These are phyloP conservation scores for Amphipoea lucens DNA, from an alignment of 2,888 invertebrate species.

Conservation along the genomic window DNA sequence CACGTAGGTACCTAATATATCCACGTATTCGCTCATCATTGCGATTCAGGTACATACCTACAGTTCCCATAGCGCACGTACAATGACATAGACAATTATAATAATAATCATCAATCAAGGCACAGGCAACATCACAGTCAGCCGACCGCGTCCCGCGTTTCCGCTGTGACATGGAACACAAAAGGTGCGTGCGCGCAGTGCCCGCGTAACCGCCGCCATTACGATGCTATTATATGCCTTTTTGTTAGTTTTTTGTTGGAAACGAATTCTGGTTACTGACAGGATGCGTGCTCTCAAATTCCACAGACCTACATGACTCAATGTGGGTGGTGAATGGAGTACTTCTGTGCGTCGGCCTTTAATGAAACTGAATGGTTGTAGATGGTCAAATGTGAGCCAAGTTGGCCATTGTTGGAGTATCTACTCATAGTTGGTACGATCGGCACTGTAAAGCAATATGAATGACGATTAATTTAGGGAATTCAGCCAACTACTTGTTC, in stretches of 20 bases:
- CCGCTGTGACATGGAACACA: conserved; percentile 74
- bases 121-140: conserved; percentile 58
- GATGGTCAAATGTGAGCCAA: conserved; percentile 30
- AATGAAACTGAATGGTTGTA: conserved; percentile 49
- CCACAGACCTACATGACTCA: conserved; percentile 69
- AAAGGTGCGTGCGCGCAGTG: conserved; percentile 73
- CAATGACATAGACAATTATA: conserved; percentile 59
- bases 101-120: conserved; percentile 65
- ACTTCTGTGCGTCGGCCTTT: conserved; percentile 36
- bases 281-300: conserved; percentile 75
- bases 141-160: conserved; percentile 71
- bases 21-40: conserved; percentile 30
- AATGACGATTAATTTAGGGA: neutral
- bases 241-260: conserved; percentile 79
- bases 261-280: conserved; percentile 74
- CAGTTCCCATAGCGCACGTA: conserved; percentile 30
- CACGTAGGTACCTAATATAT: neutral
- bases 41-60: conserved; percentile 7
- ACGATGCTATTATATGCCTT: conserved; percentile 85
- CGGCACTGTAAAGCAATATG: neutral
- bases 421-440: neutral
- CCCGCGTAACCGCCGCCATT: conserved; percentile 80
- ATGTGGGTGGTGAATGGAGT: conserved; percentile 54
- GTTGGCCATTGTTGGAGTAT: conserved; percentile 20
- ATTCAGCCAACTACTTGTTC: neutral